These are phyloP conservation scores for Molossus alvarezi DNA, from an alignment of 2,797 vertebrate genomes.

Conservation along the genomic window DNA sequence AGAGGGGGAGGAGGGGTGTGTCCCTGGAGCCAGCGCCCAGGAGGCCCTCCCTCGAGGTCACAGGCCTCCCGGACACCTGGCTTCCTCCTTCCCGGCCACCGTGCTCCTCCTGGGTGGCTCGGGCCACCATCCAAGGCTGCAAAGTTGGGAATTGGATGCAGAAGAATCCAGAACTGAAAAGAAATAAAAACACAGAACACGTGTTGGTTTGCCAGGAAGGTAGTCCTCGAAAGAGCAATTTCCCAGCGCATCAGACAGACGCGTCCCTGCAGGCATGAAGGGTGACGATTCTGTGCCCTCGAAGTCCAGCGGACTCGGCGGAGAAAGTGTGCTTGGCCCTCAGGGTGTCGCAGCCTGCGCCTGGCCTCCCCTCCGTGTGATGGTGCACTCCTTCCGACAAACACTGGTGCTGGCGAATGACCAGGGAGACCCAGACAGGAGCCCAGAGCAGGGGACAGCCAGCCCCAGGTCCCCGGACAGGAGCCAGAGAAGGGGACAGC, in stretches of 20 bases:
- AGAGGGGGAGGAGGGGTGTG: rapidly evolving
- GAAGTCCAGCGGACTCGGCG: not conserved
- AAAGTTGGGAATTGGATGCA: not conserved
- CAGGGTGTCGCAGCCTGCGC: rapidly evolving
- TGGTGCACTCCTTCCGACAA: not conserved
- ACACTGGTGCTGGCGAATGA: rapidly evolving
- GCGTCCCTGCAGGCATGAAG: not conserved
- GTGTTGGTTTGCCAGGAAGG: not conserved
- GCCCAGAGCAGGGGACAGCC: not conserved
- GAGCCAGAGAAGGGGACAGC: too few relatives aligned
- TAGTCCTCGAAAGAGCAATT: not conserved
- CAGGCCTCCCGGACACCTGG: rapidly evolving
- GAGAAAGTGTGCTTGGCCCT: not conserved
- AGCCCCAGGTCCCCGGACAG: not conserved
- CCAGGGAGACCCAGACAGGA: not conserved
- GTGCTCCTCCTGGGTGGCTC: not conserved
- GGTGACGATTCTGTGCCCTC: not conserved
- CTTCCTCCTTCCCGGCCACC: not conserved
- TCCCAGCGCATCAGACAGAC: rapidly evolving
- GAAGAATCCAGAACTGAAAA: not conserved
- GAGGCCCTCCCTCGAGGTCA: not conserved
- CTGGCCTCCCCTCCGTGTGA: not conserved
- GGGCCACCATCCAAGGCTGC: not conserved
- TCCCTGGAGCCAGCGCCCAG: rapidly evolving
- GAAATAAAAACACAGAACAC: not conserved